Evolutionary conservation across 2,888 invertebrate species (phyloP).

Genomic region (Spicauda simplicius): DNA sequence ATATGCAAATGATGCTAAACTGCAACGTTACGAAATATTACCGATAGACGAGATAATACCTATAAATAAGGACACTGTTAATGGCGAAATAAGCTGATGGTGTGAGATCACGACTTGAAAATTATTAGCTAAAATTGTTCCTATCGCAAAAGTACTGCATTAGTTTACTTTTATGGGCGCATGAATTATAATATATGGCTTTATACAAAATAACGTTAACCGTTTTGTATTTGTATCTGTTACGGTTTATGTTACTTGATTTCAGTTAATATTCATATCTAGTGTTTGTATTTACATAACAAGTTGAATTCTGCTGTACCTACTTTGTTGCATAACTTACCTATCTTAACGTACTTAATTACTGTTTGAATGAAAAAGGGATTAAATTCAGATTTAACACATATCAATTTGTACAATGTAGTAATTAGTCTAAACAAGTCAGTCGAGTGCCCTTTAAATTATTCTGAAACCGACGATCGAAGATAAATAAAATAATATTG

Average conservation of each 20-base stretch:
- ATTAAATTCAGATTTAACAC: no score
- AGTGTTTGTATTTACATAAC: neutral
- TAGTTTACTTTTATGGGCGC: slow-evolving; percentile 46
- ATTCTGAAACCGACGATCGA: no score
- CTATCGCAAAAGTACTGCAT: slow-evolving; percentile 59
- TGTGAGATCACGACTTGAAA: slow-evolving; percentile 76
- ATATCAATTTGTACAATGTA: no score
- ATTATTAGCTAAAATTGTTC: slow-evolving; percentile 65
- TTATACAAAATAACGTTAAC: slow-evolving; percentile 26
- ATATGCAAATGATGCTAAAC: slow-evolving; percentile 78
- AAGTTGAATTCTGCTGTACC: neutral
- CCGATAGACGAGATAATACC: slow-evolving; percentile 72
- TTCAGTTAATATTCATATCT: slow-evolving; percentile 5
- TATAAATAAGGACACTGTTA: slow-evolving; percentile 80
- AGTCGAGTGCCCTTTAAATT: no score
- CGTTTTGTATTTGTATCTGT: slow-evolving; percentile 10
- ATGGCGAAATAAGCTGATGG: slow-evolving; percentile 76
- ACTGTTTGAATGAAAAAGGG: neutral
- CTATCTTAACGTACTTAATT: neutral
- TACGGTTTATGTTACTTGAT: slow-evolving; percentile 24
- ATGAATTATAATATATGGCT: slow-evolving; percentile 36
- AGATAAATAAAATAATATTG: neutral
- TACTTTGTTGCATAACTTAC: neutral
- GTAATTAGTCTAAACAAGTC: no score
- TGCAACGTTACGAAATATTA: slow-evolving; percentile 71